Evolutionary conservation across 2,888 invertebrate species (phyloP), one percentile per base, ranked within the genome.

Genomic region (Melieria crassipennis): DNA sequence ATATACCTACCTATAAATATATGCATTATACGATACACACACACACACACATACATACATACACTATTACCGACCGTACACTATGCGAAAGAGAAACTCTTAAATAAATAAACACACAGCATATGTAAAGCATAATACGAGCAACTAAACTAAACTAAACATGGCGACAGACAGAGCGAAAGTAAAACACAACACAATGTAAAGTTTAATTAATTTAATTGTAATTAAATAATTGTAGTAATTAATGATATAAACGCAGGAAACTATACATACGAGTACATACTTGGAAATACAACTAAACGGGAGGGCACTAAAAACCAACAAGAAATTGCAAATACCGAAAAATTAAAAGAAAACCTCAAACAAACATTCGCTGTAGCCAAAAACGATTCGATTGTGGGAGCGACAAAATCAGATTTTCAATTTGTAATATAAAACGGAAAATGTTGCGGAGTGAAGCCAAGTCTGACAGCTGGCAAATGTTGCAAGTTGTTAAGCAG

Each of bases 21-120:
- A 75, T 73, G 76, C 78, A 77, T 77, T 69, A 75, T 73, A 76
- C 74, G 75, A 77, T 79, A 77, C 79, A 77, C 72, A 79, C 76
- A 79, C 76, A 75, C 76, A 75, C 76, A 75, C 7, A 47, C 16
- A 75, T 73, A 74, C 72, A 72, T 76, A 75, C 76, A 77, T 75
- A 77, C 77, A 73, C 73, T 74, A 65, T 69, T 75, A 70, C 56
- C 55, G 69, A 75, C 52, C 76, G 63, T 69, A 72, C 60, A 30
- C 30, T 65, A 75, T 57, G 65, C 67, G 73, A 66, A 62, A 61
- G 30, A 30, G 30, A 30, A 30, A 30, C 30, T 30, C 30, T 2
- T 30, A 30, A 30, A 30, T 30, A 30, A 30, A 30, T 30, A 30
- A 30, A 30, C 30, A 30, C 30, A 30, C 58, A 43, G 50, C 45